Evolutionary conservation across 2,797 vertebrate species (phyloP), one percentile per base, ranked within the genome.

Genomic region (Pantherophis vulpinus): DNA sequence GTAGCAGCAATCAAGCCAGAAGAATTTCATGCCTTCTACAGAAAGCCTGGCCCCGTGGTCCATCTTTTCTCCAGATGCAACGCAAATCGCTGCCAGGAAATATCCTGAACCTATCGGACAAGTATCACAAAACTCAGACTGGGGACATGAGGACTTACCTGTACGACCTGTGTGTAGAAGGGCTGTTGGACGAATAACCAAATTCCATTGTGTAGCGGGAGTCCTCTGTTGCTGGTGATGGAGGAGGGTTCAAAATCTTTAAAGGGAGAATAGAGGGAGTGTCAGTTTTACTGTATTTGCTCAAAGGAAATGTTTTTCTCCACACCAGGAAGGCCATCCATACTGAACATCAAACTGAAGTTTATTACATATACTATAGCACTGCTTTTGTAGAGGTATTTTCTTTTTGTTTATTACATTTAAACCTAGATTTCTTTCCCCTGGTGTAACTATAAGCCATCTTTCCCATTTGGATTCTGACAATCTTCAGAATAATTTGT

Each of bases 131-230:
- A 4, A 51, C 25, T 11, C 25, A 5, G 16, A 59, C 93, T 0
- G 1, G 87, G 93, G 90, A 91, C 54, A 70, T 66, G 10, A 91
- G 87, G 27, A 92, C 95, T 97, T 98, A 99, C 99, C 99, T 99
- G 98, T 99, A 99, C 20, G 99, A 99, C 56, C 99, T 97, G 60
- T 99, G 99, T 1, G 99, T 99, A 4, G 99, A 99, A 90, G 99
- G 99, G 86, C 99, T 99, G 97, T 99, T 99, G 92, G 99, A 99
- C 56, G 99, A 99, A 94, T 99, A 99, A 51, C 99, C 99, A 0
- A 99, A 99, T 97, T 99, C 99, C 98, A 99, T 98, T 16, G 99
- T 99, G 94, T 99, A 99, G 97, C 99, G 99, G 4, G 99, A 99
- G 60, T 98, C 98, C 56, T 99, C 99, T 0, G 99, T 99, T 32